A percentile compares a stretch with the other conserved stretches of the same genome.
Conservation (phyloP, 2,888 invertebrate genomes). For the Trypoxylon attenuatum region DNA sequence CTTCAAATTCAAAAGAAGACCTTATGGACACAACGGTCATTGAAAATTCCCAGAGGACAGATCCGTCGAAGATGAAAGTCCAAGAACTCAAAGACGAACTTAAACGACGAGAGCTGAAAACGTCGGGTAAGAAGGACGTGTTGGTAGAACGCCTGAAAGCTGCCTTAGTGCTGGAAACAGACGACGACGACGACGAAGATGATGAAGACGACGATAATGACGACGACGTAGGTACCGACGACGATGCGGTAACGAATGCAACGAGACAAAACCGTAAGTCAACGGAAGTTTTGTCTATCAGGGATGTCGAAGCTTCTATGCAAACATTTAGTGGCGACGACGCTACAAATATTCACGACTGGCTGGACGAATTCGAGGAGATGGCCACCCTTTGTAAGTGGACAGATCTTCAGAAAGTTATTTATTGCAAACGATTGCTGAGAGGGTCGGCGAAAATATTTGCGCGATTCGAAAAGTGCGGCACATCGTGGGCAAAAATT, state of each 20-base stretch:
- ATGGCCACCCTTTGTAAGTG: no score
- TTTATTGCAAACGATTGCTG: not conserved
- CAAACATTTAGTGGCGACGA: no score
- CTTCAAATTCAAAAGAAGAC: no score
- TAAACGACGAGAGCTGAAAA: not conserved
- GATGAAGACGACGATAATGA: no score
- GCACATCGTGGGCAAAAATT: not conserved
- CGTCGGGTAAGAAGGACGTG: not conserved
- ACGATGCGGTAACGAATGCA: no score
- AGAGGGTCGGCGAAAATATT: conserved; percentile 1
- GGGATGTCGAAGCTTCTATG: not conserved
- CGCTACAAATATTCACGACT: no score
- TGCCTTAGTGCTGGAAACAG: not conserved
- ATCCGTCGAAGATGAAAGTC: not conserved
- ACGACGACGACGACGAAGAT: not conserved
- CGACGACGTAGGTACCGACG: no score
- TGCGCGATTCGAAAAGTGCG: not conserved
- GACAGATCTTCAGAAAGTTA: no score
- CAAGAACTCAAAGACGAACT: not conserved
- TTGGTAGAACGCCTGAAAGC: not conserved
- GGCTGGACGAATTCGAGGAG: no score
- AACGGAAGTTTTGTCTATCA: no score
- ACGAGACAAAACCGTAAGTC: no score
- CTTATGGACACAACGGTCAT: no score
- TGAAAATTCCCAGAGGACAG: not conserved